Conservation (phyloP, 1,140 invertebrate species). For the Bombus affinis region DNA sequence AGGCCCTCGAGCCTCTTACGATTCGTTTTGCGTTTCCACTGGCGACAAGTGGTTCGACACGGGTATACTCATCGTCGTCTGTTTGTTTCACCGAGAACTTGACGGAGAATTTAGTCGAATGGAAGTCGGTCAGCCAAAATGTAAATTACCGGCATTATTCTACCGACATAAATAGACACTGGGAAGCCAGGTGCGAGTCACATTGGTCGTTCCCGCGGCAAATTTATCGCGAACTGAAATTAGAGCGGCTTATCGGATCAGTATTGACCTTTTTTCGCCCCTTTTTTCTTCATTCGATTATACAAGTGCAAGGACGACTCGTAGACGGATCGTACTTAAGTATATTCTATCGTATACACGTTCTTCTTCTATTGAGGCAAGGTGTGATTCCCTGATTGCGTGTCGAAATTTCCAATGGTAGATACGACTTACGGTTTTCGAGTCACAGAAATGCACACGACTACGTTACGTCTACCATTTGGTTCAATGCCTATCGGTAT, state of each 20-base stretch:
- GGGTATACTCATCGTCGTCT: neutral
- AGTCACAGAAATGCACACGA: neutral
- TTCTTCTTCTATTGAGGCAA: neutral
- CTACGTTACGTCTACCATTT: no score
- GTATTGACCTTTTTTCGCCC: conserved; percentile 13
- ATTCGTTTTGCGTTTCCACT: neutral
- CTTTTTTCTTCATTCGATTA: conserved; percentile 10
- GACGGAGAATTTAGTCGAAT: conserved; percentile 52
- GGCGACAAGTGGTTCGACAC: conserved; percentile 20
- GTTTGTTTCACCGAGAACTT: conserved; percentile 41
- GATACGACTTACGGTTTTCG: no score
- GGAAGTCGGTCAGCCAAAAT: conserved; percentile 58
- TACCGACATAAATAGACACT: conserved; percentile 54
- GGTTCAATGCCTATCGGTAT: no score
- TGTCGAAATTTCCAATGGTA: neutral
- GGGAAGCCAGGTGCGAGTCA: conserved; percentile 71
- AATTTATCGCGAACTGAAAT: conserved; percentile 50
- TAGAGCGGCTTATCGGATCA: conserved; percentile 48
- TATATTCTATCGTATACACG: neutral
- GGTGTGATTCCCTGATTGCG: neutral
- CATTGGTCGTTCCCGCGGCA: conserved; percentile 58
- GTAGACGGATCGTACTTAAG: neutral
- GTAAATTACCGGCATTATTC: conserved; percentile 41
- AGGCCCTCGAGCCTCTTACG: neutral
- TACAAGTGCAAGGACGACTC: neutral